Evolutionary conservation across 2,113 vertebrate genomes (phyloP).

Genomic region (Pluvialis apricaria): DNA sequence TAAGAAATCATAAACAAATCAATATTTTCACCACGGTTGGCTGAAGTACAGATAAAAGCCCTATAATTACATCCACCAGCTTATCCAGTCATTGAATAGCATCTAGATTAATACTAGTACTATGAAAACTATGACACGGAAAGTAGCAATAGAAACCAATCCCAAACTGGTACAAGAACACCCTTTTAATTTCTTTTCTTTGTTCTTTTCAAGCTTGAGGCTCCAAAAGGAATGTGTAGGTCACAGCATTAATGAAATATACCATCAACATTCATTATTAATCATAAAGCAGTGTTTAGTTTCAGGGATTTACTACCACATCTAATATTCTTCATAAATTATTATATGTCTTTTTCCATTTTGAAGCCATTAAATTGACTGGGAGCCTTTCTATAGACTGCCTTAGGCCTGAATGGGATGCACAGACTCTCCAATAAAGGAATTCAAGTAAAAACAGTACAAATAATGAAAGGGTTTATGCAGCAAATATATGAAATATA

Average conservation of each 20-base stretch:
- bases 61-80: neutral
- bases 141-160: neutral
- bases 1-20: conserved; percentile 9
- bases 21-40: neutral
- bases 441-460: neutral
- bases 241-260: neutral
- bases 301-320: neutral
- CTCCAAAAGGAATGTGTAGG: neutral
- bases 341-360: neutral
- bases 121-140: neutral
- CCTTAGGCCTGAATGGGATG: neutral
- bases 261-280: neutral
- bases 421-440: neutral
- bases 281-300: neutral
- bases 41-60: neutral
- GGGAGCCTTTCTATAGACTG: neutral
- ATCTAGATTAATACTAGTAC: neutral
- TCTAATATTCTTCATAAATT: neutral
- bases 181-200: neutral
- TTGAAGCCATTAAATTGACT: neutral
- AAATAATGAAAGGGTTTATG: neutral
- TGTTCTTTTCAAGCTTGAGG: neutral
- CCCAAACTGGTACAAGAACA: neutral
- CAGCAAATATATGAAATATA: neutral
- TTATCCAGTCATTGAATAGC: neutral